These are phyloP conservation scores for Hypotaenidia okinawae DNA, from an alignment of 2,797 vertebrate genomes.

Conservation along the genomic window DNA sequence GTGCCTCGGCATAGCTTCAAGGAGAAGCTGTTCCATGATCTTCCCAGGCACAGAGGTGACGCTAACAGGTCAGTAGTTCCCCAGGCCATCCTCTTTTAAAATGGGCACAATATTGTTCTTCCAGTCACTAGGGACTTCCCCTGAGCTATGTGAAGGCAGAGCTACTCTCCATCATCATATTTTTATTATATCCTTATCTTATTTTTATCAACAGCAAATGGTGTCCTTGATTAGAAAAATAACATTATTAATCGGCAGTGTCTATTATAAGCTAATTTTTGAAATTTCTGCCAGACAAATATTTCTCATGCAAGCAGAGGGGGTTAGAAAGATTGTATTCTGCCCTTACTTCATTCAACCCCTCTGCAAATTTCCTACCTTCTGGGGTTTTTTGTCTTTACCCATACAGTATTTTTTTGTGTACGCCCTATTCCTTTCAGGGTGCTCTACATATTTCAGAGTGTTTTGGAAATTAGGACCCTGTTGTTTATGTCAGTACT, in stretches of 20 bases:
- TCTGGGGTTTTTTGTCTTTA: neutral
- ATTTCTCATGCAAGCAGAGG: neutral
- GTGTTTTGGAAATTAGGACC: neutral
- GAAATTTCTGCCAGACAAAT: neutral
- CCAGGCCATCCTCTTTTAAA: too few relatives aligned
- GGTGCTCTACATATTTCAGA: neutral
- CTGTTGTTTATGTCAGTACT: neutral
- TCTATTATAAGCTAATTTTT: neutral
- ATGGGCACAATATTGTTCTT: too few relatives aligned
- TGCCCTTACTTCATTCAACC: neutral
- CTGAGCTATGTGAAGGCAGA: too few relatives aligned
- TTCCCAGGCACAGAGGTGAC: too few relatives aligned
- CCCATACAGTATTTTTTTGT: neutral
- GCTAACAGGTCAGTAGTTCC: too few relatives aligned
- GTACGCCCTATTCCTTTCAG: neutral
- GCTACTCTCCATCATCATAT: too few relatives aligned
- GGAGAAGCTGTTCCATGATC: too few relatives aligned
- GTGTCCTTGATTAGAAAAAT: neutral
- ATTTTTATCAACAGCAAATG: neutral
- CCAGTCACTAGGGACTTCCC: too few relatives aligned
- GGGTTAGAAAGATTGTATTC: neutral
- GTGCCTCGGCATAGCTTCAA: too few relatives aligned
- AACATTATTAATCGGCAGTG: neutral
- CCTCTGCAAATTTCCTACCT: neutral
- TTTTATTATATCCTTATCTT: neutral